Percentiles rank a stretch among this genome's conserved stretches.
phyloP scores from a whole-genome alignment of 2,888 invertebrate species.

The Choristoneura rosaceana region DNA sequence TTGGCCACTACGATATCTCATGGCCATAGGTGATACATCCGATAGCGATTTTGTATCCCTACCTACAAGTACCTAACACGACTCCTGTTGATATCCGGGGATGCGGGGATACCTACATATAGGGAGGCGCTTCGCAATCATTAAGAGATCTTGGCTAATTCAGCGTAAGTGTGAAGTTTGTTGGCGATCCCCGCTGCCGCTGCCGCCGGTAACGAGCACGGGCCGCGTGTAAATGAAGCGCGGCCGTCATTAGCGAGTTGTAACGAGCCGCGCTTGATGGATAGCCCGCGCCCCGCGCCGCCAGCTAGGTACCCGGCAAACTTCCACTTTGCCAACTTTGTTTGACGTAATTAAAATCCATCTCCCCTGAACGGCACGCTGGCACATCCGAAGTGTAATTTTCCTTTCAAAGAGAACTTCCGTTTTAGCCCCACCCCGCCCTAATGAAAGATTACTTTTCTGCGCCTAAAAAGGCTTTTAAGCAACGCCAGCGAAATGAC shows the following conservation, averaged over 20 bases:
- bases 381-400: conserved; percentile 83
- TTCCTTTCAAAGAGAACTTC: conserved; percentile 85
- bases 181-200: conserved; percentile 40
- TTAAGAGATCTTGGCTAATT: conserved; percentile 21
- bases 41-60: no score
- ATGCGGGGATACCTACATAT: not conserved
- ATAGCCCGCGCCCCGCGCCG: conserved; percentile 44
- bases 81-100: not conserved
- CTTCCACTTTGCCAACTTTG: conserved; percentile 72
- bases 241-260: conserved; percentile 57
- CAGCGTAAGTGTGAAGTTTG: conserved; percentile 50
- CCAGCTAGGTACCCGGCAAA: conserved; percentile 54
- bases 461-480: conserved; percentile 85
- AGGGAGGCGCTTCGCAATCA: conserved; percentile 11
- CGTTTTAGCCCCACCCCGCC: conserved; percentile 83
- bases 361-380: conserved; percentile 73
- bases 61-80: no score
- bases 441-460: conserved; percentile 86
- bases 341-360: conserved; percentile 85
- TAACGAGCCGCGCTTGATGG: conserved; percentile 51
- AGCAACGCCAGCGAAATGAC: conserved; percentile 84
- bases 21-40: no score
- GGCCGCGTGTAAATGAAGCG: conserved; percentile 39
- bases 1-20: no score
- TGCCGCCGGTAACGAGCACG: conserved; percentile 48